These are phyloP conservation scores for Scomber scombrus DNA, from an alignment of 2,113 vertebrate genomes.

Conservation along the genomic window DNA sequence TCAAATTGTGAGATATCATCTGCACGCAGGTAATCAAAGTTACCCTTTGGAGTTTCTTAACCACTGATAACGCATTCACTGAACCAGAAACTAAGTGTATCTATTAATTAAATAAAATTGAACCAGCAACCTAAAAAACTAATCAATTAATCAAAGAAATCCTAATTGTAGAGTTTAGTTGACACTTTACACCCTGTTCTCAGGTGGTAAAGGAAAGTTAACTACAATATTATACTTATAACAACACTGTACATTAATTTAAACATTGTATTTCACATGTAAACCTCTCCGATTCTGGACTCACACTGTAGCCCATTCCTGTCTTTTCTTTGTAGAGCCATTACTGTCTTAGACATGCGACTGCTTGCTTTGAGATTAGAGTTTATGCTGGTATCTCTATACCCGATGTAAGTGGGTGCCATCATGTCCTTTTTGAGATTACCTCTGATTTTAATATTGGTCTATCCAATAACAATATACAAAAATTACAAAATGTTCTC, in stretches of 20 bases:
- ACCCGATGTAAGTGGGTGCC: not conserved
- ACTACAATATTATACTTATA: no score
- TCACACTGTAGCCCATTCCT: no score
- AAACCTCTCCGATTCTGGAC: no score
- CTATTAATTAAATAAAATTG: no score
- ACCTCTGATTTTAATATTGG: not conserved
- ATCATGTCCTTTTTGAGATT: conserved; percentile 9
- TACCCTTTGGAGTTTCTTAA: not conserved
- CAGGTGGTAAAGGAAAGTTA: no score
- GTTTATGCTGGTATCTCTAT: not conserved
- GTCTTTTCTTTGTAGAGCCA: not conserved
- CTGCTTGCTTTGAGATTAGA: conserved; percentile 8
- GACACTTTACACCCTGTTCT: no score
- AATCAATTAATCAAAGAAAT: no score
- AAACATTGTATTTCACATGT: no score
- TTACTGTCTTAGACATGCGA: not conserved
- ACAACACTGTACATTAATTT: no score
- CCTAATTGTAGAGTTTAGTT: no score
- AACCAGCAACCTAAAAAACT: no score
- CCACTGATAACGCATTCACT: not conserved
- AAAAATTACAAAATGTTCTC: not conserved
- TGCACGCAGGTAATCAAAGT: not conserved
- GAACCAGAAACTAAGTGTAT: not conserved
- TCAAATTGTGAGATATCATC: not conserved
- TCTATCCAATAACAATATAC: no score